These are phyloP conservation scores for Stigmatopora nigra DNA, from an alignment of 2,113 vertebrate species.

Conservation along the genomic window DNA sequence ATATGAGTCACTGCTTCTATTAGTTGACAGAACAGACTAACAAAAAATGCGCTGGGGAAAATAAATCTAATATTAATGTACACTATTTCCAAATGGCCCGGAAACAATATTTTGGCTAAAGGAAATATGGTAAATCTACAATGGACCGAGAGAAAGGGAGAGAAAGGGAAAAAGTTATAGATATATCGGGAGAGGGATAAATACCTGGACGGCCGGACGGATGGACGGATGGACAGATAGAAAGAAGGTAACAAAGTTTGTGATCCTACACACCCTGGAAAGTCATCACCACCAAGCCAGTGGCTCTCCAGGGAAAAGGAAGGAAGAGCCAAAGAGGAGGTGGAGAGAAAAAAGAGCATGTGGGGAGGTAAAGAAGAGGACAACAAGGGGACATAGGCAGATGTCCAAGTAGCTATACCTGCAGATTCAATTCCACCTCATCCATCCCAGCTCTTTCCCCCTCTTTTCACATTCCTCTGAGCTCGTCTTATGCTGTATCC, in stretches of 20 bases:
- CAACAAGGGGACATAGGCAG: constrained; percentile 61
- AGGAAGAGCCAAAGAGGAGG: constrained; percentile 61
- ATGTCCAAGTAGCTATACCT: constrained; percentile 62
- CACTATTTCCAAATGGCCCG: too few relatives aligned
- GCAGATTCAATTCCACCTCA: constrained; percentile 62
- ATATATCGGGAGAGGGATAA: constrained; percentile 3
- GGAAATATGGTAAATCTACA: too few relatives aligned
- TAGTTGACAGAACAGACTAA: too few relatives aligned
- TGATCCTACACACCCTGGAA: constrained; percentile 56
- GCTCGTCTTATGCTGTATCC: constrained; percentile 22
- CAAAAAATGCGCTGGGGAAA: too few relatives aligned
- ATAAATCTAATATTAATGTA: too few relatives aligned
- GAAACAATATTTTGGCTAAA: too few relatives aligned
- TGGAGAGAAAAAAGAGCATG: constrained; percentile 54
- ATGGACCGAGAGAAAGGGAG: too few relatives aligned
- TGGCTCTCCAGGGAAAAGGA: constrained; percentile 63
- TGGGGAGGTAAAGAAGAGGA: constrained; percentile 70
- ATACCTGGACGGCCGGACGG: constrained; percentile 19
- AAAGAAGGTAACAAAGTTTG: constrained; percentile 22
- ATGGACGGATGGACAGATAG: constrained; percentile 9
- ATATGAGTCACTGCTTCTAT: too few relatives aligned
- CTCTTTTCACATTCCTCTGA: constrained; percentile 22
- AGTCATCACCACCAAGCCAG: constrained; percentile 61
- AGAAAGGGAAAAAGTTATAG: too few relatives aligned
- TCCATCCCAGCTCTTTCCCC: constrained; percentile 1